phyloP scores from a whole-genome alignment of 2,113 vertebrate genomes.

The Cranoglanis bouderius region DNA sequence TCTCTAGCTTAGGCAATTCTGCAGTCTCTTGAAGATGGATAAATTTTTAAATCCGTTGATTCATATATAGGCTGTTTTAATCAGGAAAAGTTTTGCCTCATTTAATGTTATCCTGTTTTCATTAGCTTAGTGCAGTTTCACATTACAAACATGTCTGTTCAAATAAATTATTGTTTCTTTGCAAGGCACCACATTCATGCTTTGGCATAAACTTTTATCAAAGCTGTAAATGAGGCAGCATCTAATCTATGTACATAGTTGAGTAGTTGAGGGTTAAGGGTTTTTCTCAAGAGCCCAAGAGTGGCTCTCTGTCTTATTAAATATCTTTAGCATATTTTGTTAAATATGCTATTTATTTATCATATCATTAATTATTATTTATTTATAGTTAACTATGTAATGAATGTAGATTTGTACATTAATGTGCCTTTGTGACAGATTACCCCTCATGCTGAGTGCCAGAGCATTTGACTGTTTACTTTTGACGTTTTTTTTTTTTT shows the following conservation, averaged over 20 bases:
- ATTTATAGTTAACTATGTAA: not conserved
- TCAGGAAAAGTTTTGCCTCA: constrained; percentile 6
- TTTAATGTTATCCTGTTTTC: not conserved
- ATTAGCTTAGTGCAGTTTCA: not conserved
- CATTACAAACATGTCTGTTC: not conserved
- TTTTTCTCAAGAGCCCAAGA: not conserved
- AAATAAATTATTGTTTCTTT: not conserved
- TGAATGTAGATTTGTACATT: not conserved
- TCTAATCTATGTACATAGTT: not conserved
- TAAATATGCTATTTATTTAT: not conserved
- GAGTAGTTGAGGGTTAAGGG: not conserved
- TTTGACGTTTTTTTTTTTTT: too few species aligned
- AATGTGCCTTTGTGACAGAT: not conserved
- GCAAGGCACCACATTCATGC: not conserved
- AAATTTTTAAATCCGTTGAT: not conserved
- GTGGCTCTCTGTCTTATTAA: too few species aligned
- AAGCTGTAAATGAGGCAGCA: not conserved
- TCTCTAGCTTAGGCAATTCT: not conserved
- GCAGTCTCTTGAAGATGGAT: not conserved
- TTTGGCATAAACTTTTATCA: not conserved
- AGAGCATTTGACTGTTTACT: too few species aligned
- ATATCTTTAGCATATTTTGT: not conserved
- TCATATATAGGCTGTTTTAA: constrained; percentile 26
- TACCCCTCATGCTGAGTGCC: too few species aligned
- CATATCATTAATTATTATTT: not conserved